Evolutionary conservation across 2,797 vertebrate species (phyloP).

Genomic region (Tenualosa ilisha): DNA sequence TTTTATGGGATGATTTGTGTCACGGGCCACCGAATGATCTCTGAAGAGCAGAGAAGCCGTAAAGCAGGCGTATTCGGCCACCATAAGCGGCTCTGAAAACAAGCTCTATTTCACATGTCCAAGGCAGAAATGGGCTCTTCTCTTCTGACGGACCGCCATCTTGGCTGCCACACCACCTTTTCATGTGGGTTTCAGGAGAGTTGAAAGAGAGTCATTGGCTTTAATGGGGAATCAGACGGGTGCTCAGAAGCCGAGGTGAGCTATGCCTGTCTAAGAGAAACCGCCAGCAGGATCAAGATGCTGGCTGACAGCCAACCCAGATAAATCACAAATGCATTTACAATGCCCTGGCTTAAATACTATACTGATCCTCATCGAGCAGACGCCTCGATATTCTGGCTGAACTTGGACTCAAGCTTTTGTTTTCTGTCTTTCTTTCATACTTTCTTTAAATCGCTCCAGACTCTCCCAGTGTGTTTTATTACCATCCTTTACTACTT

Average conservation of each 20-base stretch:
- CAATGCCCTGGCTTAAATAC: constrained; percentile 51
- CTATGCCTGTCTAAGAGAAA: constrained; percentile 46
- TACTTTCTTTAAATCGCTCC: constrained; percentile 60
- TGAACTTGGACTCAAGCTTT: constrained; percentile 67
- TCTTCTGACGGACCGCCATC: constrained; percentile 53
- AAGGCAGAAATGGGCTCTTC: constrained; percentile 39
- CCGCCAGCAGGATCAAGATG: constrained; percentile 18
- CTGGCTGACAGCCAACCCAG: constrained; percentile 25
- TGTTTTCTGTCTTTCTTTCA: constrained; percentile 19
- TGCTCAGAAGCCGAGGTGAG: not conserved
- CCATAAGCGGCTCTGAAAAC: constrained; percentile 6
- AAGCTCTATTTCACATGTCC: not conserved
- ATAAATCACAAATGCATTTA: constrained; percentile 19
- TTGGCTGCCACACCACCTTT: constrained; percentile 37
- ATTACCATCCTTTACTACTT: constrained; percentile 74
- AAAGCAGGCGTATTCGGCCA: not conserved
- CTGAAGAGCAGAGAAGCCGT: constrained; percentile 15
- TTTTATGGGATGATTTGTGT: constrained; percentile 66
- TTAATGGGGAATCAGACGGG: constrained; percentile 44
- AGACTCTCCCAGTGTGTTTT: constrained; percentile 72
- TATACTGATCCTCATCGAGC: constrained; percentile 65
- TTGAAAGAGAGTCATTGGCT: constrained; percentile 66
- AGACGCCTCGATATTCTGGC: constrained; percentile 51
- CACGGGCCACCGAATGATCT: constrained; percentile 45
- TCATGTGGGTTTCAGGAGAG: constrained; percentile 49